Base-by-base conservation (phyloP, 2,888 invertebrate species). In the Macropis europaea region DNA sequence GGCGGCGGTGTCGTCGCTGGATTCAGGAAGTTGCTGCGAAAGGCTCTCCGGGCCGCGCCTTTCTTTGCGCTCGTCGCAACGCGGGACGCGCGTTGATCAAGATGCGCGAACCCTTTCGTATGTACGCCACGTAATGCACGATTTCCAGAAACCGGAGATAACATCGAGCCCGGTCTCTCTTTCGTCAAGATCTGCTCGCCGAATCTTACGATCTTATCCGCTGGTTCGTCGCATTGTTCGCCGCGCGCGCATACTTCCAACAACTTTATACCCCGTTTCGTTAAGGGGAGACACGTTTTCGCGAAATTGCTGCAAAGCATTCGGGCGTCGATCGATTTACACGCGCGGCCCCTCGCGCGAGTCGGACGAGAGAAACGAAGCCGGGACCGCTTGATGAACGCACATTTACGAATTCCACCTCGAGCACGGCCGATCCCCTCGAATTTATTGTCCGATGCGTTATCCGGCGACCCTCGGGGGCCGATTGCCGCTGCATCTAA, bases 1-100 rank as follows among this genome's bases (percentile, higher is more conserved):
- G 74, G 61, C 61, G 75, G 61, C 63, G 53, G 73, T 76, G 75
- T 70, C 61, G 72, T 74, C 62, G 34, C 42, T 57, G 56, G 52
- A 54, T 62, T 66, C 61, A 45, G 61, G 68, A 62, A 54, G 67
- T 56, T 62, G 56, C 54, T 32, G 54, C 62, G 52, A 59, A n/a
- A n/a, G n/a, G n/a, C n/a, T n/a, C n/a, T 64, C 50, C 42, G 19
- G 67, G 57, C 76, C 63, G 56, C 61, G 54, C 47, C 76, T 79
- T 48, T 54, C 57, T 72, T 76, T 60, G 54, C 72, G 34, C 71
- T 75, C 59, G 68, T 40, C 59, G 59, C n/a, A 42, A 73, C 73
- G 73, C 47, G 43, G 57, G 57, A 73, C 66, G 61, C 50, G 64
- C 59, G n/a, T n/a, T n/a, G n/a, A 73, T 64, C 73, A 56, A 47